phyloP scores from a whole-genome alignment of 2,797 vertebrate species.

The Sebastiscus tertius region DNA sequence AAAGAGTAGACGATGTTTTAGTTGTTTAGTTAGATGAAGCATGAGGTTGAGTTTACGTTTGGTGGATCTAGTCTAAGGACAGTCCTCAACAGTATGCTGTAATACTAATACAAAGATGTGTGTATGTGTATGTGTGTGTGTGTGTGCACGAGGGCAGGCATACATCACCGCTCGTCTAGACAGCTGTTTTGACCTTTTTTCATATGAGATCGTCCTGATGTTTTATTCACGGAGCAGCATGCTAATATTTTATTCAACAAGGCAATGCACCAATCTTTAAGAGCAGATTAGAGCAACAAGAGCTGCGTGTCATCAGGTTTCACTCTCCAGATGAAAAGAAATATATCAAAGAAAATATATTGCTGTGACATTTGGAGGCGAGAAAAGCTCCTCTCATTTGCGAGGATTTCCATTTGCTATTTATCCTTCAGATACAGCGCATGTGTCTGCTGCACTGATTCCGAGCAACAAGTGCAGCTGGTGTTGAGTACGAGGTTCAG shows the following conservation, averaged over 20 bases:
- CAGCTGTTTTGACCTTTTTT: constrained; percentile 62
- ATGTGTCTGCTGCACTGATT: constrained; percentile 1
- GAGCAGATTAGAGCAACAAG: constrained; percentile 29
- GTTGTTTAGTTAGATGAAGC: background rate
- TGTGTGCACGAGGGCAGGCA: background rate
- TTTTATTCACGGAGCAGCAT: constrained; percentile 55
- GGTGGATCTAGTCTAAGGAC: background rate
- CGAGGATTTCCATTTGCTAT: constrained; percentile 33
- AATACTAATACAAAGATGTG: background rate
- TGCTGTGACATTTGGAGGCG: constrained; percentile 43
- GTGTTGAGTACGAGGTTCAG: background rate
- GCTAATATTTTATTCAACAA: constrained; percentile 54
- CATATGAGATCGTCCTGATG: constrained; percentile 34
- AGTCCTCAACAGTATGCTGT: background rate
- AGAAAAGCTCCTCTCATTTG: constrained; percentile 22
- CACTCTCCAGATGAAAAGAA: constrained; percentile 51
- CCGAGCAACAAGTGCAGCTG: background rate
- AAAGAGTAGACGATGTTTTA: background rate
- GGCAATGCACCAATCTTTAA: constrained; percentile 28
- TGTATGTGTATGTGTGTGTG: background rate
- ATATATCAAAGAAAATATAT: constrained; percentile 47
- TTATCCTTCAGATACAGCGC: constrained; percentile 14
- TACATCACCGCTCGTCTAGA: constrained; percentile 34
- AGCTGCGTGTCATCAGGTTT: constrained; percentile 46
- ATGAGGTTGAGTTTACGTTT: background rate